Base-by-base conservation (phyloP, 1,140 invertebrate species). In the Littorina saxatilis region DNA sequence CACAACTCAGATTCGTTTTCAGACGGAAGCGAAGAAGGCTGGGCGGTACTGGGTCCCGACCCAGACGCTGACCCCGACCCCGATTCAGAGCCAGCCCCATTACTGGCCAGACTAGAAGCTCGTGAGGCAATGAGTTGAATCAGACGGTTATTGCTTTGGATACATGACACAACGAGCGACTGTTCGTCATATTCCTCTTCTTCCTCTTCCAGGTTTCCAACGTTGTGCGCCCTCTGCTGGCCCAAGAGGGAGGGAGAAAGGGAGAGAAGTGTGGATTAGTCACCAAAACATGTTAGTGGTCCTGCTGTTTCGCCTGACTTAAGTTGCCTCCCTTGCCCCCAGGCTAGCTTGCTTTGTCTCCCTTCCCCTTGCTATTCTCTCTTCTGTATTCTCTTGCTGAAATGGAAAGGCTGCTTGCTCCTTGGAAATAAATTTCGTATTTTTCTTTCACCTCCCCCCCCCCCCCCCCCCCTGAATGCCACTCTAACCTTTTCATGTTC, bases 91-190 rank as follows among this genome's bases (percentile, higher is more conserved):
- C n/a, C n/a, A n/a, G 23, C 7, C 5, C 23, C n/a, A 27, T 4
- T n/a, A 23, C 23, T 32, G 13, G 50, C 13, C 32, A 63, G 55
- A 78, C 76, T 66, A 63, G 55, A 40, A 23, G 76, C 39, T 27
- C 76, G 58, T 7, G 55, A 58, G 55, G 76, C 52, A 27, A 78
- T 66, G 27, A 78, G 76, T 37, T 78, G 76, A 40, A 78, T 61
- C 76, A 78, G 76, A 58, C n/a, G 55, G 29, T 66, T 78, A 78
- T 63, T 63, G 76, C 35, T 78, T 61, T 78, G 76, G 11, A 78
- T 66, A 39, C 76, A 58, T n/a, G 76, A 78, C 15, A 29, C 40
- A 27, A 78, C 58, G 20, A 78, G 76, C 11, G 55, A 66, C 37
- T 78, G 76, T 20, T 78, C 76, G 9, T 58, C 55, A 17, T 43